Evolutionary conservation across 2,113 vertebrate species (phyloP).

Genomic region (Rhabdornis inornatus): DNA sequence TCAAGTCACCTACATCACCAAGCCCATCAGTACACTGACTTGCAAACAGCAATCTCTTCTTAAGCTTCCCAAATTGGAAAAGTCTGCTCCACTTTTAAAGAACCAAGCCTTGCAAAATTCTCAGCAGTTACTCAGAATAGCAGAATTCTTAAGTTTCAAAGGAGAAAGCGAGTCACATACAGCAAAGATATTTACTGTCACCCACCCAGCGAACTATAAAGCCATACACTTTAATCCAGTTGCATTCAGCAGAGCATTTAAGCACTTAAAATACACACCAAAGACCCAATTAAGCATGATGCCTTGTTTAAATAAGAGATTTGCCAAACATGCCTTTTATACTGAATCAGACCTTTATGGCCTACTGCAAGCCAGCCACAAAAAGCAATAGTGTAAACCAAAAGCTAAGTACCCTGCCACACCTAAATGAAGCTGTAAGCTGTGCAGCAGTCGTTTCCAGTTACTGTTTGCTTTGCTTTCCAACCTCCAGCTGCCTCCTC

Average conservation of each 20-base stretch:
- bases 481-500: conserved; percentile 45
- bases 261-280: not conserved
- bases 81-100: not conserved
- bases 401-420: not conserved
- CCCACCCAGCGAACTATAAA: not conserved
- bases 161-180: not conserved
- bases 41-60: not conserved
- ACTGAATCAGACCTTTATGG: not conserved
- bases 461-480: conserved; percentile 59
- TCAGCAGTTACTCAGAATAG: not conserved
- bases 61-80: not conserved
- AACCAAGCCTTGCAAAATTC: not conserved
- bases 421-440: not conserved
- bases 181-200: not conserved
- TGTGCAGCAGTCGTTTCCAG: not conserved
- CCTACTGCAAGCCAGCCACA: not conserved
- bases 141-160: not conserved
- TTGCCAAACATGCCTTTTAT: not conserved
- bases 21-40: not conserved
- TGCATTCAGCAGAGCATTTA: not conserved
- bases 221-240: not conserved
- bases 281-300: not conserved
- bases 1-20: not conserved
- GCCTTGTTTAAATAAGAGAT: not conserved
- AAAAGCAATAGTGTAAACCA: not conserved